Percentiles rank a stretch among this genome's conserved stretches.
phyloP scores from a whole-genome alignment of 1,140 invertebrate genomes.

The Fopius arisanus region DNA sequence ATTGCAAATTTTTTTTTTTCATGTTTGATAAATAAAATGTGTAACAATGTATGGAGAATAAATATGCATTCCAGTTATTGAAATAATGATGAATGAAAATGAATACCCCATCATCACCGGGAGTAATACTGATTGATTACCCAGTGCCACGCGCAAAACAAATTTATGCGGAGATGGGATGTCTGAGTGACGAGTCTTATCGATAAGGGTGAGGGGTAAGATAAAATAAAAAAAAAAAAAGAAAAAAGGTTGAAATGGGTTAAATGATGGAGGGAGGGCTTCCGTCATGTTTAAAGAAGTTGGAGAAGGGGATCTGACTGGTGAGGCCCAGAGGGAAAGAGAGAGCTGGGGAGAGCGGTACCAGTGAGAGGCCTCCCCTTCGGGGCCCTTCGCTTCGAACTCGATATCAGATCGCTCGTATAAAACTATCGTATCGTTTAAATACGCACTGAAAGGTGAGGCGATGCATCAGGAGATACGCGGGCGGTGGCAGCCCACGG shows the following conservation, averaged over 20 bases:
- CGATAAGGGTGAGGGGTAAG: too few relatives aligned
- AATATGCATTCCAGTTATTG: too few relatives aligned
- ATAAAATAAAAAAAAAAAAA: neutral
- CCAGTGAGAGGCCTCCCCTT: constrained; percentile 45
- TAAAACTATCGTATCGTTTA: constrained; percentile 68
- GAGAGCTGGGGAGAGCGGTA: constrained; percentile 36
- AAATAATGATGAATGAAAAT: neutral
- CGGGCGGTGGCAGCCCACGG: constrained; percentile 57
- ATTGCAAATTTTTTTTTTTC: too few relatives aligned
- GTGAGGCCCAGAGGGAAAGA: constrained; percentile 14
- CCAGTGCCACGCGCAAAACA: neutral
- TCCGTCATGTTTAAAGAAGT: constrained; percentile 55
- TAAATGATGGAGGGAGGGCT: constrained; percentile 32
- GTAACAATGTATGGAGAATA: too few relatives aligned
- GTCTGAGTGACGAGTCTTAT: neutral
- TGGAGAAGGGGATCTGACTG: neutral
- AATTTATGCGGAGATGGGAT: neutral
- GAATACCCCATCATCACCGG: neutral
- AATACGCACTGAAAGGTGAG: constrained; percentile 68
- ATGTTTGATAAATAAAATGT: too few relatives aligned
- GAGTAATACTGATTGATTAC: neutral
- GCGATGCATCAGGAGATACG: constrained; percentile 66
- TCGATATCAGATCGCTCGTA: constrained; percentile 66
- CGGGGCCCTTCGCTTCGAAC: constrained; percentile 40
- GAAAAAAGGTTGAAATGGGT: neutral